Percentiles rank a stretch among this genome's conserved stretches.
Evolutionary conservation across 2,797 vertebrate genomes (phyloP).

Genomic region (Tinamus major): DNA sequence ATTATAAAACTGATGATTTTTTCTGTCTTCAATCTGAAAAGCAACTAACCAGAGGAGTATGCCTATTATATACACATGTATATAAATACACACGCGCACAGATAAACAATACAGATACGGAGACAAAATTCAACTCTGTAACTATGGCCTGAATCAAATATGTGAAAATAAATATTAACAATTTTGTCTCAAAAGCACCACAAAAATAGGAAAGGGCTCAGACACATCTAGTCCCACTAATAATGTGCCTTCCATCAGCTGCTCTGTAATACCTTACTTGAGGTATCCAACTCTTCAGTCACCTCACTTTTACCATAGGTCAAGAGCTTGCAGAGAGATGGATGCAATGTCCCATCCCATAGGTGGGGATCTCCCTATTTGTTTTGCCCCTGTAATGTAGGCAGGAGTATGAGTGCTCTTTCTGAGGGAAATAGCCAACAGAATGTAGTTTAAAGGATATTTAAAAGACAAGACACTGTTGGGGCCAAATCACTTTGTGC

Average conservation of each 20-base stretch:
- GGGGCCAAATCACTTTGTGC: background rate
- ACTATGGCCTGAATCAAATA: background rate
- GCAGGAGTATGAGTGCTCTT: background rate
- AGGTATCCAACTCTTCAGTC: background rate
- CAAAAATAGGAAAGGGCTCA: background rate
- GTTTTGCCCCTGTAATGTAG: background rate
- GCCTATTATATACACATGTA: background rate
- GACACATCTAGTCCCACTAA: background rate
- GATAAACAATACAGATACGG: background rate
- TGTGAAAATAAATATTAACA: background rate
- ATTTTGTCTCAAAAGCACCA: background rate
- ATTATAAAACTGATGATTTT: slow-evolving; percentile 45
- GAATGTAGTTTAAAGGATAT: background rate
- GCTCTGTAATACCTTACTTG: background rate
- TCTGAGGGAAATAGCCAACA: background rate
- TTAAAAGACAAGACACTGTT: background rate
- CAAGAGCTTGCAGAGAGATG: background rate
- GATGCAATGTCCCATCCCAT: background rate
- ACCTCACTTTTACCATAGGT: background rate
- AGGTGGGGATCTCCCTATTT: background rate
- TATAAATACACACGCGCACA: background rate
- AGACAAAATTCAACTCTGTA: background rate
- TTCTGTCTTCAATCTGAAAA: slow-evolving; percentile 20
- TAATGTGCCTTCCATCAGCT: background rate
- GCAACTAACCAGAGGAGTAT: background rate